Evolutionary conservation across 2,888 invertebrate genomes (phyloP).

Genomic region (Drosophila setosimentum): DNA sequence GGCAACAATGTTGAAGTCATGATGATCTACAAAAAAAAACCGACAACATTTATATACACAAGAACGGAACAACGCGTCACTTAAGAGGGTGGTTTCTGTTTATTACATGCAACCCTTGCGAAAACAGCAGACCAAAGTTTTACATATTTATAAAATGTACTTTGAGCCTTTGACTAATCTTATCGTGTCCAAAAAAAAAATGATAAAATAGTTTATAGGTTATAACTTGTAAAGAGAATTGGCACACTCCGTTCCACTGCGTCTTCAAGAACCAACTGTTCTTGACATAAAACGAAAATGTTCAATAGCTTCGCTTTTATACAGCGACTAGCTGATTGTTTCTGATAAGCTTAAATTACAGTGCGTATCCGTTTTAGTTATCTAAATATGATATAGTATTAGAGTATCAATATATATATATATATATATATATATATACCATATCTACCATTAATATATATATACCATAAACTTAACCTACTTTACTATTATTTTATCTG

Average conservation of each 20-base stretch:
- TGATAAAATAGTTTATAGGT: slow-evolving; percentile 21
- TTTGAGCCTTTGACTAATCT: slow-evolving; percentile 68
- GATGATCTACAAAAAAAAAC: slow-evolving; percentile 33
- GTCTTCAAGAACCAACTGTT: slow-evolving; percentile 55
- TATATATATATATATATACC: slow-evolving; percentile 2
- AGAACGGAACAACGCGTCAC: background rate
- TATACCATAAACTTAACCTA: slow-evolving; percentile 12
- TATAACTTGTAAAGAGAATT: slow-evolving; percentile 31
- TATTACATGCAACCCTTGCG: slow-evolving; percentile 21
- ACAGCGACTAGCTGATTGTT: slow-evolving; percentile 63
- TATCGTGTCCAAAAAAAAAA: slow-evolving; percentile 33
- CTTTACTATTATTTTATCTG: slow-evolving; percentile 37
- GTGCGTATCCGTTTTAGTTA: slow-evolving; percentile 47
- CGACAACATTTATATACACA: background rate
- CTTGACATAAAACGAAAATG: slow-evolving; percentile 16
- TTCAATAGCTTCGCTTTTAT: slow-evolving; percentile 17
- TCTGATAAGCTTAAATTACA: slow-evolving; percentile 54
- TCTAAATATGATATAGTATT: slow-evolving; percentile 1
- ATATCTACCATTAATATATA: no score
- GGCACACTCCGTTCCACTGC: slow-evolving; percentile 36
- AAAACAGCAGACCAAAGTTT: background rate
- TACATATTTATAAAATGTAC: slow-evolving; percentile 30
- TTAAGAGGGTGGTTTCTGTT: slow-evolving; percentile 27
- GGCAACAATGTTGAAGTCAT: slow-evolving; percentile 77
- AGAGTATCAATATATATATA: slow-evolving; percentile 8